Percentiles rank a stretch among this genome's conserved stretches.
Conservation (phyloP, 2,888 invertebrate species). For the Platycheirus albimanus region DNA sequence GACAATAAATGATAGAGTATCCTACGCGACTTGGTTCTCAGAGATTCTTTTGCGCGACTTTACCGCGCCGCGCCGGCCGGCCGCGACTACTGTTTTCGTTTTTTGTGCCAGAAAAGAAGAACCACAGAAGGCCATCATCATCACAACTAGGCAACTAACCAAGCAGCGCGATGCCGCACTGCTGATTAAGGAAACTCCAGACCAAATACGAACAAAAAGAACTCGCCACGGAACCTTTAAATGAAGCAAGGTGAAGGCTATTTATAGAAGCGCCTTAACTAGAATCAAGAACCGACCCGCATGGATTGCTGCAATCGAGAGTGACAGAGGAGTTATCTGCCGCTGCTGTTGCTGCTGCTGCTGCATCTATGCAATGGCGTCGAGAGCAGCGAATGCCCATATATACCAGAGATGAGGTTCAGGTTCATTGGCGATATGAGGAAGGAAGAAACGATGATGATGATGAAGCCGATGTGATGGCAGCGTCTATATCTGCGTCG, state of each 20-base stretch:
- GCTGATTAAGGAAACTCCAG: constrained; percentile 67
- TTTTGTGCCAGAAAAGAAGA: constrained; percentile 7
- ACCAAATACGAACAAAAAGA: constrained; percentile 42
- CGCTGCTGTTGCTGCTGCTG: constrained; percentile 14
- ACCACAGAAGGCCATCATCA: constrained; percentile 50
- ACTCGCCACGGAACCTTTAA: constrained; percentile 33
- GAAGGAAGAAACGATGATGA: constrained; percentile 54
- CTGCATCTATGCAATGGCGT: constrained; percentile 7
- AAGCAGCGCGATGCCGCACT: constrained; percentile 57
- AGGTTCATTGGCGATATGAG: constrained; percentile 72
- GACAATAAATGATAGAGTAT: constrained; percentile 54
- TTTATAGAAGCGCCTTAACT: constrained; percentile 69
- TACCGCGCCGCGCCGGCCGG: too few relatives aligned
- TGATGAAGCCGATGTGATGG: constrained; percentile 29
- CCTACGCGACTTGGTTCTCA: constrained; percentile 61
- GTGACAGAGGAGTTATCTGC: constrained; percentile 62
- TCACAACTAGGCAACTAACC: constrained; percentile 53
- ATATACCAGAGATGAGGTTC: constrained; percentile 60
- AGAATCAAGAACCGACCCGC: constrained; percentile 65
- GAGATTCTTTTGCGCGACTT: constrained; percentile 56
- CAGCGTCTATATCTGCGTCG: not conserved
- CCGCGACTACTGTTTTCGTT: constrained; percentile 53
- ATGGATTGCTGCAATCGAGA: constrained; percentile 71
- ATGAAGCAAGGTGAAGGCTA: constrained; percentile 67
- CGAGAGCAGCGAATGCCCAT: not conserved